Evolutionary conservation across 2,888 invertebrate species (phyloP), one percentile per base, ranked within the genome.

Genomic region (Drosophila atripex): DNA sequence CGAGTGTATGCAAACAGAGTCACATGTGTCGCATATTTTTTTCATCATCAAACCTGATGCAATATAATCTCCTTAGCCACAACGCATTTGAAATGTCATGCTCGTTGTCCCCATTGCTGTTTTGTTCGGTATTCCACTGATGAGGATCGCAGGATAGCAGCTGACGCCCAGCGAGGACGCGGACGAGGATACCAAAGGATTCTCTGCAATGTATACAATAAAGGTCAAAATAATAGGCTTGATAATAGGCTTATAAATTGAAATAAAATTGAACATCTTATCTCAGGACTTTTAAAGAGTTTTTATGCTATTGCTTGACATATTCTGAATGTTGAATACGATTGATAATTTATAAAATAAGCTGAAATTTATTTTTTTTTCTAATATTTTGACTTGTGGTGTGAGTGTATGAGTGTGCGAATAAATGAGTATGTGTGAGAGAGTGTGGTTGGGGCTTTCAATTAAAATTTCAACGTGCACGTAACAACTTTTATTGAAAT

Each of bases 401-500:
- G 16, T 59, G 49, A 47, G 8, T 9, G 18, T 43, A n/a, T 41
- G 47, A 43, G 69, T 49, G 57, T 39, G 45, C 21, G 28, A 18
- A 23, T 56, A 43, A 53, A 47, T 61, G 47, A 50, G 53, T 45
- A 32, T 43, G 46, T 43, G 47, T 30, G 54, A 38, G 43, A 49
- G 39, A 65, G 71, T 77, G 78, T 64, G 71, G 73, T 71, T 77
- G 82, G 74, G 70, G 76, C 86, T 86, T 86, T 88, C 88, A 88
- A 88, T 88, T 88, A 88, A 88, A 88, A 88, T 88, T 88, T 78
- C 78, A 84, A 78, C 78, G 77, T 82, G 68, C 77, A 86, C 80
- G 84, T 86, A 86, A 86, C 88, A 85, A 84, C 78, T 84, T 88
- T 88, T 86, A 88, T 88, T 88, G 87, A 88, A 88, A 88, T 84